A percentile compares a stretch with the other conserved stretches of the same genome.
Evolutionary conservation across 2,888 invertebrate genomes (phyloP).

Genomic region (Carabus problematicus): DNA sequence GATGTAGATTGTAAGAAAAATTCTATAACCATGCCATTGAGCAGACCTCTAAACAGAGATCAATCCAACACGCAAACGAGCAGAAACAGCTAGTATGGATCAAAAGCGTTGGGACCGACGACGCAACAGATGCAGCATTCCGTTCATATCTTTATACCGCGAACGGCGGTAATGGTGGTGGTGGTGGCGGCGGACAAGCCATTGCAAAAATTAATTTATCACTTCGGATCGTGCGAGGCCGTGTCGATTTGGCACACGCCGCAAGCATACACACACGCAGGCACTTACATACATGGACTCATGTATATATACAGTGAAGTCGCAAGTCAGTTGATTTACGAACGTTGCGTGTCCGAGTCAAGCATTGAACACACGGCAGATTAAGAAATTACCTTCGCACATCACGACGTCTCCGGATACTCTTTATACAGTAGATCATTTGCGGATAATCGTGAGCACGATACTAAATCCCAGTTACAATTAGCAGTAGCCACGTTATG

Average conservation of each 20-base stretch:
- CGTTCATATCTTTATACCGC: background rate
- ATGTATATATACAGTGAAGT: no score
- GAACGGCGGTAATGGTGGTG: background rate
- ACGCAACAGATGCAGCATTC: conserved; percentile 7
- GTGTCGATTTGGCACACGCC: conserved; percentile 4
- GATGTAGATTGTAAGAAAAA: no score
- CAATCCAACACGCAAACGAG: no score
- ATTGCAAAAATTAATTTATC: conserved; percentile 34
- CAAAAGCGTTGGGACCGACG: background rate
- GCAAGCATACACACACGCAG: background rate
- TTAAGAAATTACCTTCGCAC: conserved; percentile 18
- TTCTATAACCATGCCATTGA: no score
- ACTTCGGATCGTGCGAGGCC: conserved; percentile 18
- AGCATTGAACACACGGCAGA: conserved; percentile 6
- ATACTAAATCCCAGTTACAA: conserved; percentile 2
- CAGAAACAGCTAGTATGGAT: no score
- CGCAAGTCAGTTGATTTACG: conserved; percentile 1
- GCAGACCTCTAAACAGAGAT: no score
- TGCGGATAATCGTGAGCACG: conserved; percentile 5
- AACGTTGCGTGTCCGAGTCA: conserved; percentile 6
- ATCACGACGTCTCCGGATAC: conserved; percentile 3
- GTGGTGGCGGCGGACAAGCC: conserved; percentile 1
- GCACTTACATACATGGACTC: no score
- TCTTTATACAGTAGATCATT: conserved; percentile 7
- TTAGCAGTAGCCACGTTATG: conserved; percentile 12